Evolutionary conservation across 2,888 invertebrate genomes (phyloP).

Genomic region (Acleris cristana): DNA sequence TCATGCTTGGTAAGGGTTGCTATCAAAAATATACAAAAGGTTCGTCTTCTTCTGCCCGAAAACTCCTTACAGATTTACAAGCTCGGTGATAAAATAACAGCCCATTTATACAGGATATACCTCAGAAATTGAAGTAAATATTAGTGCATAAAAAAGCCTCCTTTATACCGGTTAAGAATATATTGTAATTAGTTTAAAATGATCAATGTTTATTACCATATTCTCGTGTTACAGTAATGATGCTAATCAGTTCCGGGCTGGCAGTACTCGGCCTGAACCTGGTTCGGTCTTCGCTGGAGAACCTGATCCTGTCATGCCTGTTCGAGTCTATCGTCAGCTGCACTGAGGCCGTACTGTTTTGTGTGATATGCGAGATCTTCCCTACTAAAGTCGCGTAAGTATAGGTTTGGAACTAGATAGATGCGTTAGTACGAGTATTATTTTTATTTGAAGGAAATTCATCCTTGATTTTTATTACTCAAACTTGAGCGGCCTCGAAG

Average conservation of each 20-base stretch:
- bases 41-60: too few species aligned
- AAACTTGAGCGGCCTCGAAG: too few species aligned
- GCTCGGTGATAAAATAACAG: too few species aligned
- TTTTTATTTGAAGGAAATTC: neutral
- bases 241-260: constrained; percentile 82
- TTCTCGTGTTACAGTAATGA: constrained; percentile 68
- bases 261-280: constrained; percentile 81
- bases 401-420: neutral
- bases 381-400: constrained; percentile 82
- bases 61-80: too few species aligned
- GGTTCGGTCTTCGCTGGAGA: constrained; percentile 80
- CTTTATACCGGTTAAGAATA: too few species aligned
- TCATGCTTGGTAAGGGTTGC: constrained; percentile 75
- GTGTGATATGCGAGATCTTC: constrained; percentile 85
- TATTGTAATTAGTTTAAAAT: too few species aligned
- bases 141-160: too few species aligned
- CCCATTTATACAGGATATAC: too few species aligned
- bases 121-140: too few species aligned
- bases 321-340: constrained; percentile 85
- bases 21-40: neutral
- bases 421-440: neutral
- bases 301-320: constrained; percentile 81
- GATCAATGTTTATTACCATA: too few species aligned
- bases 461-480: too few species aligned
- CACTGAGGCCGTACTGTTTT: constrained; percentile 85